Evolutionary conservation across 2,888 invertebrate genomes (phyloP).

Genomic region (Eledona agricola): DNA sequence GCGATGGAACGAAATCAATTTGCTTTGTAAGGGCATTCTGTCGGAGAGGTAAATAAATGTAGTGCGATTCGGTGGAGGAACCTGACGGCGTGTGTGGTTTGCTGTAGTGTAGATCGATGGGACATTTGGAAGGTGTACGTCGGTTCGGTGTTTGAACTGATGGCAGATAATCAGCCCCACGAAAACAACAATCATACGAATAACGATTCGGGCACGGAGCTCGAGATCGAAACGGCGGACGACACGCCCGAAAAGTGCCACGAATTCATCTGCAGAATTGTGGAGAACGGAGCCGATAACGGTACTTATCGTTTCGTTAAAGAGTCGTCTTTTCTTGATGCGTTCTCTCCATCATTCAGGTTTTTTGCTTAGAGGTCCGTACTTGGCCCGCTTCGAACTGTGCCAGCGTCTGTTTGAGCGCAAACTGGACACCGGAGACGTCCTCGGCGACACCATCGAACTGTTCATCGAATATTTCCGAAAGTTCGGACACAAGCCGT

Average conservation of each 20-base stretch:
- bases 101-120: constrained; percentile 73
- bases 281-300: constrained; percentile 58
- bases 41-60: constrained; percentile 71
- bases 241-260: constrained; percentile 61
- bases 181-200: constrained; percentile 49
- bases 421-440: constrained; percentile 64
- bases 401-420: constrained; percentile 69
- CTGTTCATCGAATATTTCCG: constrained; percentile 81
- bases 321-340: too few species aligned
- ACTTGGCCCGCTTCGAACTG: constrained; percentile 82
- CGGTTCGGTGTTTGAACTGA: constrained; percentile 73
- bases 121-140: constrained; percentile 78
- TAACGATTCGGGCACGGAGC: constrained; percentile 39
- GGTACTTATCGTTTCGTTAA: too few species aligned
- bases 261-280: constrained; percentile 60
- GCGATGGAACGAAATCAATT: constrained; percentile 78
- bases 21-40: constrained; percentile 77
- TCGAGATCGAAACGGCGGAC: constrained; percentile 53
- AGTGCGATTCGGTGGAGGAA: not conserved
- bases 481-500: constrained; percentile 86
- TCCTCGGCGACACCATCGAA: constrained; percentile 73
- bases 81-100: constrained; percentile 5
- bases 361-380: constrained; percentile 77
- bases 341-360: constrained; percentile 49
- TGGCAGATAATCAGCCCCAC: constrained; percentile 53